Evolutionary conservation across 2,888 invertebrate species (phyloP).

Genomic region (Physocephala rufipes): DNA sequence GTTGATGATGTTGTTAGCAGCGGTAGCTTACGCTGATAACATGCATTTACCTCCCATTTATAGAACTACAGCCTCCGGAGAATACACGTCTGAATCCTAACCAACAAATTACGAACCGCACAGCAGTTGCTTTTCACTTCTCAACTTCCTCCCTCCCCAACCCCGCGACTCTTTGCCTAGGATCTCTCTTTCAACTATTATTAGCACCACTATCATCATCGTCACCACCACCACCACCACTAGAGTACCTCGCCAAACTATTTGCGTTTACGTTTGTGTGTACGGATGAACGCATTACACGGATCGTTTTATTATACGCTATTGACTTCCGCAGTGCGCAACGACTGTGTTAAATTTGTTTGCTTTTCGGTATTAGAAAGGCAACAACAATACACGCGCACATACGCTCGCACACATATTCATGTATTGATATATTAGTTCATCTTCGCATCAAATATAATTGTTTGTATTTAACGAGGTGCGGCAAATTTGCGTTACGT

Average conservation of each 20-base stretch:
- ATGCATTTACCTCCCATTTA: constrained; percentile 30
- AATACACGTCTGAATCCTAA: constrained; percentile 64
- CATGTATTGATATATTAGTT: background rate
- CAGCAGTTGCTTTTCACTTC: constrained; percentile 48
- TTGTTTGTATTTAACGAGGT: constrained; percentile 50
- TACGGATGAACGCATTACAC: constrained; percentile 47
- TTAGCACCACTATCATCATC: too few relatives aligned
- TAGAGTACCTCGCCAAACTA: too few relatives aligned
- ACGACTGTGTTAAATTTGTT: constrained; percentile 33
- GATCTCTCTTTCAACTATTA: background rate
- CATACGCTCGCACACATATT: constrained; percentile 15
- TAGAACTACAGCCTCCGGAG: constrained; percentile 37
- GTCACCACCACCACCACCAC: too few relatives aligned
- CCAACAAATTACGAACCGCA: constrained; percentile 60
- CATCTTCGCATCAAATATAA: constrained; percentile 45
- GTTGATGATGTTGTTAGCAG: constrained; percentile 50
- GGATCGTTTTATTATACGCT: constrained; percentile 58
- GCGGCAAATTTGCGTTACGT: constrained; percentile 34
- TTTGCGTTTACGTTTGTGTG: too few relatives aligned
- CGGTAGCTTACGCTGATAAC: constrained; percentile 42
- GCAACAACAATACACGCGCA: background rate
- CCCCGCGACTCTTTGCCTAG: background rate
- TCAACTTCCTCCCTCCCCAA: constrained; percentile 39
- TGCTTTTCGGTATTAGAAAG: constrained; percentile 19
- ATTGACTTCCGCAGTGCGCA: constrained; percentile 53